Evolutionary conservation across 2,888 invertebrate species (phyloP).

Genomic region (Hecatera dysodea): DNA sequence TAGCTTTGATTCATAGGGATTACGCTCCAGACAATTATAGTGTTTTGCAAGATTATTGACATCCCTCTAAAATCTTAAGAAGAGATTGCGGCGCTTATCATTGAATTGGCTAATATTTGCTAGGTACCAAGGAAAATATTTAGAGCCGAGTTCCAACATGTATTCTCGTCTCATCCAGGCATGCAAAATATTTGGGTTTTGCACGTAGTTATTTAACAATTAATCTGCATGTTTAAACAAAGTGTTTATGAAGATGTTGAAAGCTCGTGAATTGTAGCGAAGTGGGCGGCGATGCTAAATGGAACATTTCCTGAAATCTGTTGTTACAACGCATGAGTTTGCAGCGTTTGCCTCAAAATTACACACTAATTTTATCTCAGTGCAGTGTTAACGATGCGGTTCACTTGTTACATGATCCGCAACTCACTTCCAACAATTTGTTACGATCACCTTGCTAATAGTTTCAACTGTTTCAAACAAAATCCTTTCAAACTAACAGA

Average conservation of each 20-base stretch:
- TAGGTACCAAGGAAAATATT: neutral
- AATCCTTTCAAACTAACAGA: conserved; percentile 2
- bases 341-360: conserved; percentile 79
- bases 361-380: conserved; percentile 79
- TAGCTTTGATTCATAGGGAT: neutral
- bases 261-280: conserved; percentile 68
- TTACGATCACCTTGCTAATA: conserved; percentile 16
- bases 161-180: conserved; percentile 20
- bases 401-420: conserved; percentile 65
- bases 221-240: conserved; percentile 70
- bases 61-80: conserved; percentile 3
- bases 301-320: conserved; percentile 83
- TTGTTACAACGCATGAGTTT: conserved; percentile 76
- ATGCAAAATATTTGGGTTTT: conserved; percentile 49
- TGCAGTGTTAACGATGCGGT: conserved; percentile 71
- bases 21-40: neutral
- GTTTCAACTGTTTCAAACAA: conserved; percentile 13
- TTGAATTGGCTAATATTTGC: neutral
- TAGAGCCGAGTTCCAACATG: conserved; percentile 20
- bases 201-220: conserved; percentile 62
- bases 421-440: conserved; percentile 41
- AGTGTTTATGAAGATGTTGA: conserved; percentile 74
- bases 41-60: neutral
- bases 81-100: neutral
- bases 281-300: conserved; percentile 75